Base-by-base conservation (phyloP, 2,888 invertebrate species). In the Ectemnius continuus region DNA sequence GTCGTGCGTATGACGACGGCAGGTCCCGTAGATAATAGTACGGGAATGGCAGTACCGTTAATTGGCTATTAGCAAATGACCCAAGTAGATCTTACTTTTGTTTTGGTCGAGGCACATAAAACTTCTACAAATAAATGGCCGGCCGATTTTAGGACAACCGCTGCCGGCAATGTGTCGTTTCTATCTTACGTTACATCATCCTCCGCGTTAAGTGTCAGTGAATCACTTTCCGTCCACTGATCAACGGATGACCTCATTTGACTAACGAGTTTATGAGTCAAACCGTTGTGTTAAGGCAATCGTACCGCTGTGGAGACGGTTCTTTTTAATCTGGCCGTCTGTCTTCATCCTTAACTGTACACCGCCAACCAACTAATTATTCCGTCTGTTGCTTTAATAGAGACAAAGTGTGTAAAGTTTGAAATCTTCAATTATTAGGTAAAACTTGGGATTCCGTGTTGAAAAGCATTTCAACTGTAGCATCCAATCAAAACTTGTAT, bases 221-320 rank as follows among this genome's bases (percentile, higher is more conserved):
- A 82, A 82, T 82, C 80, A 82, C 82, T 82, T 80, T 82, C 73
- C 82, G 78, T 71, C 78, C 73, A 69, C 72, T 71, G 80, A 82
- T 82, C 80, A 74, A 75, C 79, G 82, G 71, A 78, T 78, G 82
- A 75, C 82, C 82, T 82, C 82, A 76, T 82, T 82, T 76, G 74
- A 63, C 82, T 82, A 82, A 82, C 75, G 73, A 82, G 80, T 82
- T 82, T 80, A 80, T 75, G 78, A 82, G 82, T 80, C 78, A 76
- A 82, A 78, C 70, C 66, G 67, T 69, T 67, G 62, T 58, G 60
- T 77, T 75, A 73, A 75, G 61, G 65, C 66, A 66, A 66, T 70
- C 64, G 14, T 61, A 16, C 36, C 36, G 58, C 58, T 36, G 59
- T 14, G 48, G 20, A 66, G 61, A 70, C 75, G 70, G 58, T 73